Conservation (phyloP, 2,797 vertebrate species). For the Mastacembelus armatus region DNA sequence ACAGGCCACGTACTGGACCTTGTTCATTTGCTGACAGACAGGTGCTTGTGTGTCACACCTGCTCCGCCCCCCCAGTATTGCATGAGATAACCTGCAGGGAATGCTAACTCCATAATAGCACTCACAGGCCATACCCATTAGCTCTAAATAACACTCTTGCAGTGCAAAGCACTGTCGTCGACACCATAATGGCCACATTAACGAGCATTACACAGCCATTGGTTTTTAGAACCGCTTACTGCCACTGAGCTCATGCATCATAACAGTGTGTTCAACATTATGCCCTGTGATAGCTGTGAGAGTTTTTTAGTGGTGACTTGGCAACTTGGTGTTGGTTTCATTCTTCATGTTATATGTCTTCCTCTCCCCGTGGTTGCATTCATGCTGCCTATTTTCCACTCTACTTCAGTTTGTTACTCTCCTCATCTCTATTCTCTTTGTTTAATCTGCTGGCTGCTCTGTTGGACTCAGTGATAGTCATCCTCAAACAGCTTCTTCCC, state of each 20-base stretch:
- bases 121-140: constrained; percentile 75
- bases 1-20: constrained; percentile 14
- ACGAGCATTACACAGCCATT: constrained; percentile 82
- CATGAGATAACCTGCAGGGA: constrained; percentile 60
- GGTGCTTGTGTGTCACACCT: constrained; percentile 35
- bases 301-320: constrained; percentile 44
- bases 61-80: constrained; percentile 36
- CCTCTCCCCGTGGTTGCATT: constrained; percentile 13
- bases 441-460: constrained; percentile 44
- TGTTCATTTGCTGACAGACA: constrained; percentile 49
- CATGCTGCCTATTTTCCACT: constrained; percentile 28
- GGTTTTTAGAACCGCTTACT: constrained; percentile 79
- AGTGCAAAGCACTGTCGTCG: constrained; percentile 60
- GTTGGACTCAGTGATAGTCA: constrained; percentile 34
- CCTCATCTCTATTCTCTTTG: constrained; percentile 21
- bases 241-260: constrained; percentile 74
- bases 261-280: constrained; percentile 62
- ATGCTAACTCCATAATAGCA: constrained; percentile 65
- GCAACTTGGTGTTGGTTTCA: constrained; percentile 25
- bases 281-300: constrained; percentile 25
- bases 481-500: constrained; percentile 36
- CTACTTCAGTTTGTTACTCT: constrained; percentile 30
- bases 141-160: constrained; percentile 73
- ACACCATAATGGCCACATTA: constrained; percentile 80
- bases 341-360: constrained; percentile 12